A percentile compares a stretch with the other conserved stretches of the same genome.
Conservation (phyloP, 2,113 vertebrate species). For the Alligator mississippiensis region DNA sequence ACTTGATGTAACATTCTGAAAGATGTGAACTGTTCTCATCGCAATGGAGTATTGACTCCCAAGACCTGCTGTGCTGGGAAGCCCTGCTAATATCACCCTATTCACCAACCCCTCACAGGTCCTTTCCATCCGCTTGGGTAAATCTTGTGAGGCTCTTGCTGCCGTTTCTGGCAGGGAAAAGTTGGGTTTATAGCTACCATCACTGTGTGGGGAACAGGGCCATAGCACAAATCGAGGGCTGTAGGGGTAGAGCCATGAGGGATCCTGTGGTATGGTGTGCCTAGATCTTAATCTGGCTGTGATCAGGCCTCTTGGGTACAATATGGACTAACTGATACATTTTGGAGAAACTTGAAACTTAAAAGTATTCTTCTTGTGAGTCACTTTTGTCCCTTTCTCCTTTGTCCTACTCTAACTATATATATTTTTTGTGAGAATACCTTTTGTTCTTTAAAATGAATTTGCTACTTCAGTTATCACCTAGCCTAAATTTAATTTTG, state of each 20-base stretch:
- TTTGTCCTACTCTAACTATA: not conserved
- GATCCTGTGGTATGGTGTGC: not conserved
- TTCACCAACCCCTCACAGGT: not conserved
- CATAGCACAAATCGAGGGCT: fast-evolving
- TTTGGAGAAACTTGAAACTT: not conserved
- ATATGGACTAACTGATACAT: not conserved
- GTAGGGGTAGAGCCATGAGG: not conserved
- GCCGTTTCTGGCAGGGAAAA: not conserved
- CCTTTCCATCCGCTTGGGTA: not conserved
- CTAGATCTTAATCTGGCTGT: not conserved
- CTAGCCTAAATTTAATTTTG: not conserved
- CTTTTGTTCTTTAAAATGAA: not conserved
- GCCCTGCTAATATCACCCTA: not conserved
- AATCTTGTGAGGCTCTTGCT: not conserved
- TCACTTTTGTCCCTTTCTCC: not conserved
- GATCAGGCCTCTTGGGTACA: fast-evolving
- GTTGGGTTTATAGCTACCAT: not conserved
- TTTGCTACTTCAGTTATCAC: not conserved
- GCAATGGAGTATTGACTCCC: not conserved
- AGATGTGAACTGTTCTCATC: not conserved
- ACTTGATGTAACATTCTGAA: not conserved
- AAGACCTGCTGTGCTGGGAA: not conserved
- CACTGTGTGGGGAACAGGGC: fast-evolving
- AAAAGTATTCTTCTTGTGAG: not conserved
- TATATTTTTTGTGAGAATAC: not conserved